Evolutionary conservation across 2,797 vertebrate species (phyloP), one percentile per base, ranked within the genome.

Genomic region (Eutrigla gurnardus): DNA sequence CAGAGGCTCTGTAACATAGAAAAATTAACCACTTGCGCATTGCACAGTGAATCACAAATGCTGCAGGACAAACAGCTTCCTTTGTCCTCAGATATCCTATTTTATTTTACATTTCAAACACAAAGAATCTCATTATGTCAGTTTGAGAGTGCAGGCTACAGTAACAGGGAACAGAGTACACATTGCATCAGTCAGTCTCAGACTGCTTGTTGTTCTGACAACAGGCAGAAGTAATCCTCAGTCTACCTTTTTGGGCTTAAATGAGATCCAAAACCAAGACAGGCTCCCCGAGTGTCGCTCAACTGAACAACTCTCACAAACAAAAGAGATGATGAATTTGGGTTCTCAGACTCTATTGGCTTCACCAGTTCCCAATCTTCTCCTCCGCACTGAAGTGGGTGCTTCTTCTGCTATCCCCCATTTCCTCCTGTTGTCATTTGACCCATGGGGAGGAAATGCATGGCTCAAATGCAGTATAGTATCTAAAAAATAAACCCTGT

Each of bases 41-140:
- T 52, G 32, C 59, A 59, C 17, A 43, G 47, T 80, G 77, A 84
- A 62, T 79, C 49, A 72, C 39, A 68, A 46, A 37, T n/a, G 67
- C 65, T 86, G 65, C 71, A 32, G 75, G 74, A 75, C 74, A 82
- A 74, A 88, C 75, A 84, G 69, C 69, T 78, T 78, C 42, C 18
- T 62, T 65, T 53, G 43, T 83, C 59, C 36, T 67, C 33, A 49
- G 18, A 67, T 55, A 70, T 9, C 8, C 4, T 50, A 40, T 64
- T 6, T 43, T 53, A 52, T 49, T 73, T 18, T 14, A 72, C 11
- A 54, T 71, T 71, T 70, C 10, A 57, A 75, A 66, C 40, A 57
- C 3, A 52, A 49, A 37, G 5, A 66, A 54, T 18, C 7, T 18
- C 37, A 40, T 14, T 32, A 5, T n/a, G 7, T 67, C 54, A 69